Evolutionary conservation across 2,113 vertebrate genomes (phyloP).

Genomic region (Menidia beryllina): DNA sequence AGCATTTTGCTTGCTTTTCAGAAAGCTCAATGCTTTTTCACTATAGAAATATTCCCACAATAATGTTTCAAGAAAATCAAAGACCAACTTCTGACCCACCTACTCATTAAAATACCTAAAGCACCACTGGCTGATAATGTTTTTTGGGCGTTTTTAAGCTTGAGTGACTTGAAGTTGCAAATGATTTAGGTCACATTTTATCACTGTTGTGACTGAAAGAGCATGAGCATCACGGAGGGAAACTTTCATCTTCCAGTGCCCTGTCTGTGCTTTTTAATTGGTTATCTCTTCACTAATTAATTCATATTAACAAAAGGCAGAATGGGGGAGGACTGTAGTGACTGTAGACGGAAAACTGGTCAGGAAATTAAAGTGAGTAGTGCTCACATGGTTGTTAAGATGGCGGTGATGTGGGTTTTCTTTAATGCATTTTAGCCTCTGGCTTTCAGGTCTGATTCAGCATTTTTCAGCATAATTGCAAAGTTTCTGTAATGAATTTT

Average conservation of each 20-base stretch:
- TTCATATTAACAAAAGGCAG: constrained; percentile 24
- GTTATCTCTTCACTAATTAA: constrained; percentile 31
- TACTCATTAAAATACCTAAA: constrained; percentile 32
- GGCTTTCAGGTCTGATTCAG: not conserved
- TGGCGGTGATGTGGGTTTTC: not conserved
- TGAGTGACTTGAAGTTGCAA: constrained; percentile 47
- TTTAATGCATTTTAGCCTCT: constrained; percentile 3
- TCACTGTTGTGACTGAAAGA: constrained; percentile 36
- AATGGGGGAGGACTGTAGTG: constrained; percentile 22
- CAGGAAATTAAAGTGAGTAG: not conserved
- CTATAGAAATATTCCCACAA: not conserved
- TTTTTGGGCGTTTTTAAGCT: constrained; percentile 25
- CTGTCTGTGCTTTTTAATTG: constrained; percentile 51
- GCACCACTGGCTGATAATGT: not conserved
- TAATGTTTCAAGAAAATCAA: not conserved
- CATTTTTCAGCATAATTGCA: not conserved
- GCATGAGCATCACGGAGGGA: constrained; percentile 22
- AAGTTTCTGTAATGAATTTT: not conserved
- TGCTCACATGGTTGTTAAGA: constrained; percentile 1
- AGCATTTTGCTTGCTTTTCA: not conserved
- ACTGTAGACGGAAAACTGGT: constrained; percentile 5
- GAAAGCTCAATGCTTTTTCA: not conserved
- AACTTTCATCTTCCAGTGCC: constrained; percentile 28
- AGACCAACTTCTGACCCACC: not conserved
- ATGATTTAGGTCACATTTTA: constrained; percentile 26